Base-by-base conservation (phyloP, 35 echinoderm and acorn worm species). In the Heliocidaris tuberculata region DNA sequence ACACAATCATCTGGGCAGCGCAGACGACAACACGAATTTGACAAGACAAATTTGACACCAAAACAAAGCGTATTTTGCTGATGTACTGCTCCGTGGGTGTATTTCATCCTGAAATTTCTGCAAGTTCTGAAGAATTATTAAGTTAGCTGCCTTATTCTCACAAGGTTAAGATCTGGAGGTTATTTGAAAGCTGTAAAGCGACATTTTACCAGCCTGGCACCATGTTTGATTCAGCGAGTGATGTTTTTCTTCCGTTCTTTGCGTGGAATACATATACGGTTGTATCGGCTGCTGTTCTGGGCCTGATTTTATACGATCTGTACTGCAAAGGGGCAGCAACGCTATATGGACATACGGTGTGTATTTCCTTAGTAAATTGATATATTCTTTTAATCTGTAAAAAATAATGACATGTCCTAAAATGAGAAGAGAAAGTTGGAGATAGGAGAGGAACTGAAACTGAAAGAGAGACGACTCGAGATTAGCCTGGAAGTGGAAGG, bases 191-290 rank as follows among this genome's bases (percentile, higher is more conserved):
- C 86, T 88, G 86, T 6, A 88, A 48, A 48, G 47, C 0, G 86
- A 35, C 9, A 88, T 48, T 48, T 42, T 32, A 88, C 13, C n/a
- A 19, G 15, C 47, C 16, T 27, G 31, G 21, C 88, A 92, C 49
- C 90, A 92, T 92, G 90, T 92, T 92, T 47, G 90, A 92, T 13
- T 92, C 90, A 12, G 90, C 90, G 6, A 12, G 24, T 48, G 90
- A 92, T 48, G 90, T 48, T 10, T 92, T 92, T 27, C 48, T 92
- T 50, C 90, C 90, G 13, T 48, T 92, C 49, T 92, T 92, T 47
- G 90, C 15, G 17, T 92, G 90, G 90, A 92, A 92, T 56, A 92
- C 90, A 21, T 92, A 92, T 47, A 92, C 90, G n/a, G 90, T 92
- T 30, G 90, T 92, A 7, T 52, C 90, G 11, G 90, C 90, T 2